Base-by-base conservation (phyloP, 1,140 invertebrate species). In the Zaprionus vittiger region DNA sequence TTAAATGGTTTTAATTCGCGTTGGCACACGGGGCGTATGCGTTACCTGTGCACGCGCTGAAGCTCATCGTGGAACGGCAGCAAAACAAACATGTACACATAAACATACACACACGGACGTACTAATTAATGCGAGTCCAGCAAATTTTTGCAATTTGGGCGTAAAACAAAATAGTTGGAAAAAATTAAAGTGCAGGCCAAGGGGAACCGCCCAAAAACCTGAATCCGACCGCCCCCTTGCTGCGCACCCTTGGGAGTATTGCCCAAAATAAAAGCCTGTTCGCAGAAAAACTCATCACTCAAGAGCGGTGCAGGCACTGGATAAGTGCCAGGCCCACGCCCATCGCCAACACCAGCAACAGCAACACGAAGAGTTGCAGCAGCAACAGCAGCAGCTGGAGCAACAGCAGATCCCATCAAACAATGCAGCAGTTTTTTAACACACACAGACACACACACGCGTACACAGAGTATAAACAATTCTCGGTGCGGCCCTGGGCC, bases 241-340 rank as follows among this genome's bases (percentile, higher is more conserved):
- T 34, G n/a, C 15, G 26, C 26, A 28, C 34, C 47, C 66, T 31
- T 26, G 17, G 49, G 63, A 54, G 31, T 67, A 73, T 57, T 55
- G 14, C 38, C 49, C 55, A n/a, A 76, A 59, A 52, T 66, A 70
- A 73, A 78, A 80, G 41, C 61, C 37, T 63, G 78, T 78, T 83
- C 72, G 61, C 70, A 55, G 57, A 41, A 77, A 74, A 89, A 73
- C 83, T 87, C 83, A 87, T 89, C 83, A 87, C 77, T 87, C 83
- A 89, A 83, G 69, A 47, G 74, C 57, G 34, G 37, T 26, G 44
- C 41, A 47, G n/a, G n/a, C 41, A 31, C 44, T 54, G 34, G 44
- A 60, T 65, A 76, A 76, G 67, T 72, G 61, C 60, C 64, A 52
- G 52, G 67, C 66, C 59, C 72, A 61, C 49, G 56, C 26, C 65